phyloP scores from a whole-genome alignment of 2,113 vertebrate genomes.

The Sula dactylatra region DNA sequence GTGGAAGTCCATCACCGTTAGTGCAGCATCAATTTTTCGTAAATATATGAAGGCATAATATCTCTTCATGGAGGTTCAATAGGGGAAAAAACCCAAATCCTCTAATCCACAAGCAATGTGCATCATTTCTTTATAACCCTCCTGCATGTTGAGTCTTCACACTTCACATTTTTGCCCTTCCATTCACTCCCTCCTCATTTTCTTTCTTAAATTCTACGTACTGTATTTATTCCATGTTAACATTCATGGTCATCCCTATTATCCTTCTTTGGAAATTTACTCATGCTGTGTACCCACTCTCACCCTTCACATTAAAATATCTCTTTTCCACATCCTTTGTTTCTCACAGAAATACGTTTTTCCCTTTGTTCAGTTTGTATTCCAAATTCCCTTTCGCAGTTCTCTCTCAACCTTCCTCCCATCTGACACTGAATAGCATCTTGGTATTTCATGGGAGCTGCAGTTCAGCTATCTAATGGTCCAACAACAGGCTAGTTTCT shows the following conservation, averaged over 20 bases:
- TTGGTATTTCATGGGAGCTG: background rate
- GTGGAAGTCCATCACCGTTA: background rate
- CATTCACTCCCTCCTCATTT: background rate
- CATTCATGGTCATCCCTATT: background rate
- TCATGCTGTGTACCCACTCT: background rate
- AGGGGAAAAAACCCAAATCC: background rate
- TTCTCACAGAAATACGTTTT: background rate
- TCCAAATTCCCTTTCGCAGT: background rate
- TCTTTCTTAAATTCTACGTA: background rate
- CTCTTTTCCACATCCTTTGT: background rate
- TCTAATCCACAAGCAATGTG: background rate
- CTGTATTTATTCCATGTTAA: background rate
- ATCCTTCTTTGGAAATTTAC: background rate
- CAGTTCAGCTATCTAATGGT: background rate
- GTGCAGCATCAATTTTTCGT: background rate
- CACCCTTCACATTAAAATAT: background rate
- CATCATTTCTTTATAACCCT: background rate
- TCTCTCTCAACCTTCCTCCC: background rate
- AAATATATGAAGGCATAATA: background rate
- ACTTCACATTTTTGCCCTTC: background rate
- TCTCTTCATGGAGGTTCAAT: background rate
- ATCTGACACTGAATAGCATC: background rate
- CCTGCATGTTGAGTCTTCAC: background rate
- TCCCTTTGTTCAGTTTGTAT: background rate
- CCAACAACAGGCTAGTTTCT: background rate